A percentile compares a stretch with the other conserved stretches of the same genome.
These are phyloP conservation scores for Pangasius macronema DNA, from an alignment of 2,797 vertebrate species.

Conservation along the genomic window DNA sequence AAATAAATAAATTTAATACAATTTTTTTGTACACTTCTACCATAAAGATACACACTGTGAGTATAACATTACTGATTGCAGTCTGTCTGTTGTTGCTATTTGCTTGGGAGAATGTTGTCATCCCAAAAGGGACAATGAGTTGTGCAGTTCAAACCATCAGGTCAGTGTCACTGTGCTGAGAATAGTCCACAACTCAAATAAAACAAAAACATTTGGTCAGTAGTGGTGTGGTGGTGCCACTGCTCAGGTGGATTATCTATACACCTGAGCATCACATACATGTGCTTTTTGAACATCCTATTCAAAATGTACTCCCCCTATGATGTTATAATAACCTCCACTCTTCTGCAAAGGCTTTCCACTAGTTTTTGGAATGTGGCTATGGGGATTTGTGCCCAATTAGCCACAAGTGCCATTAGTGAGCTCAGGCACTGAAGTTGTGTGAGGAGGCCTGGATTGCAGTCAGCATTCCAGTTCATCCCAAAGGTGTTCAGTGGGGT, in stretches of 20 bases:
- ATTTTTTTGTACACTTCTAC: not conserved
- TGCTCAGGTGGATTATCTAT: not conserved
- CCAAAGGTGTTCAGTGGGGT: not conserved
- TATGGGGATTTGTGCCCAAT: not conserved
- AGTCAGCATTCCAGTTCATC: not conserved
- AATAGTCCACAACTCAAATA: not conserved
- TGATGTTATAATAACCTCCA: not conserved
- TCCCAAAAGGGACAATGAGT: not conserved
- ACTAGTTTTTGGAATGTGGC: not conserved
- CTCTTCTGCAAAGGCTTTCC: not conserved
- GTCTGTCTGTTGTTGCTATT: not conserved
- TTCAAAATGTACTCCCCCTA: not conserved
- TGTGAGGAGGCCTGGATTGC: not conserved
- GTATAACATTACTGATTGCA: not conserved
- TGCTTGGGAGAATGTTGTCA: not conserved
- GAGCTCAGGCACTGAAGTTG: not conserved
- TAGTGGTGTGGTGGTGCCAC: not conserved
- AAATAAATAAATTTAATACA: not conserved
- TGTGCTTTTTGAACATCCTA: not conserved
- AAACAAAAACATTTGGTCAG: not conserved
- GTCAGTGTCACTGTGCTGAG: not conserved
- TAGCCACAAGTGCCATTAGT: not conserved
- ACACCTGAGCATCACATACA: not conserved
- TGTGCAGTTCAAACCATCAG: not conserved
- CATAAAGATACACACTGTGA: not conserved